Percentiles rank a stretch among this genome's conserved stretches.
phyloP scores from a whole-genome alignment of 2,113 vertebrate genomes.

The Pseudorasbora parva region DNA sequence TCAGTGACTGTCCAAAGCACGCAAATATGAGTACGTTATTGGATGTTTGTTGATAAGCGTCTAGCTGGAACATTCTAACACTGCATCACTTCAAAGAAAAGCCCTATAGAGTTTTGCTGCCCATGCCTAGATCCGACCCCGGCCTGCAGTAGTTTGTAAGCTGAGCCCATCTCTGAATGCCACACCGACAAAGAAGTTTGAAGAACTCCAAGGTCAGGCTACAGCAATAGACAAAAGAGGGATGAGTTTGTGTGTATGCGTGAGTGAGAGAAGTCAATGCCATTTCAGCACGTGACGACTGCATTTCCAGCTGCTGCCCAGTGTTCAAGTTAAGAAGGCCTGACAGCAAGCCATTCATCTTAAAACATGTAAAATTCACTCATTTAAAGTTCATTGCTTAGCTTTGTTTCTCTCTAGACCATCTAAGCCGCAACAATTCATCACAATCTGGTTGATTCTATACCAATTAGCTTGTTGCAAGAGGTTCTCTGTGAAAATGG shows the following conservation, averaged over 20 bases:
- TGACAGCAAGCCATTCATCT: background rate
- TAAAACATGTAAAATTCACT: constrained; percentile 10
- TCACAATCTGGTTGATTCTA: constrained; percentile 49
- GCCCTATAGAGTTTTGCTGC: too few relatives aligned
- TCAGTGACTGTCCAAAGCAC: too few relatives aligned
- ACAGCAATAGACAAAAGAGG: constrained; percentile 18
- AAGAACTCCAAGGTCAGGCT: constrained; percentile 53
- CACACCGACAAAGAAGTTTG: constrained; percentile 47
- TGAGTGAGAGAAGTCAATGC: constrained; percentile 30
- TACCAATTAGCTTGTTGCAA: constrained; percentile 52
- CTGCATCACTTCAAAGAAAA: too few relatives aligned
- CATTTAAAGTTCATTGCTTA: background rate
- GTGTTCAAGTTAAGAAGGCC: background rate
- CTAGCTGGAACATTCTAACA: too few relatives aligned
- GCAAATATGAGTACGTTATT: too few relatives aligned
- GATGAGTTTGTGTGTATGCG: background rate
- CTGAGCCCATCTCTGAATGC: constrained; percentile 37
- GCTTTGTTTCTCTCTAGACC: constrained; percentile 14
- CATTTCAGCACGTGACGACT: background rate
- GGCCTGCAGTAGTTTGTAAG: constrained; percentile 5
- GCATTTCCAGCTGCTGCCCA: constrained; percentile 21
- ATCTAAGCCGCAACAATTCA: constrained; percentile 48
- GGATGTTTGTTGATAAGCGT: too few relatives aligned
- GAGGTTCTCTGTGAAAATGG: constrained; percentile 42
- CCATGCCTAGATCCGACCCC: too few relatives aligned